These are phyloP conservation scores for Pampus argenteus DNA, from an alignment of 2,797 vertebrate species.

Conservation along the genomic window DNA sequence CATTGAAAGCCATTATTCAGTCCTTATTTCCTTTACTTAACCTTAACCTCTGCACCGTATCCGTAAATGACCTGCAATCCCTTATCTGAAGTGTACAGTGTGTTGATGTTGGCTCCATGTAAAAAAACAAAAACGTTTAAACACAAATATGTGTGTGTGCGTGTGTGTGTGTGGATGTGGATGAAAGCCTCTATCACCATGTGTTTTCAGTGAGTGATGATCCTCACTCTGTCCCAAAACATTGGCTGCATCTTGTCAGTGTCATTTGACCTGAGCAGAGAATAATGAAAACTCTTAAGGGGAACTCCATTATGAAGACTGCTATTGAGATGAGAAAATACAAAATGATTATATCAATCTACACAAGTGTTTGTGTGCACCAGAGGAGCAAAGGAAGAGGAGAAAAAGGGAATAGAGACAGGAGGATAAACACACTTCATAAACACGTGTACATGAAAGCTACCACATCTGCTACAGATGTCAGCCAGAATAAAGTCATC, in stretches of 20 bases:
- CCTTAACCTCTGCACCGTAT: slow-evolving; percentile 16
- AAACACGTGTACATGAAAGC: slow-evolving; percentile 46
- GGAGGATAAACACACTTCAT: slow-evolving; percentile 32
- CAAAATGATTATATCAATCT: neutral
- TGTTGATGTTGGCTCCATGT: slow-evolving; percentile 55
- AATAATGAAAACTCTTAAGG: slow-evolving; percentile 1
- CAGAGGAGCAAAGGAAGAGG: neutral
- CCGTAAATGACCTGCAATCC: neutral
- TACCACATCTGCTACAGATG: slow-evolving; percentile 68
- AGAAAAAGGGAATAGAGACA: slow-evolving; percentile 7
- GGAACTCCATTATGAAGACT: neutral
- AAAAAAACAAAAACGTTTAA: too few species aligned
- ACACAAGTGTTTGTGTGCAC: neutral
- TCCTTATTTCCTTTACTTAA: neutral
- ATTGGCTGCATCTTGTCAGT: slow-evolving; percentile 53
- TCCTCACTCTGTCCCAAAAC: slow-evolving; percentile 38
- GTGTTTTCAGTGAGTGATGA: slow-evolving; percentile 57
- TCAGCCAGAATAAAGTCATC: slow-evolving; percentile 49
- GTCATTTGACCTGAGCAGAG: slow-evolving; percentile 35
- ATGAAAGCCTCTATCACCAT: slow-evolving; percentile 23
- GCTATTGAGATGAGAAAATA: neutral
- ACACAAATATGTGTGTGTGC: too few species aligned
- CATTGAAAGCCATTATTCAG: neutral
- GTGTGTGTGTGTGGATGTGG: neutral
- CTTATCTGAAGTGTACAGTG: slow-evolving; percentile 51